Conservation (phyloP, 2,113 vertebrate species). For the Clarias batrachus region DNA sequence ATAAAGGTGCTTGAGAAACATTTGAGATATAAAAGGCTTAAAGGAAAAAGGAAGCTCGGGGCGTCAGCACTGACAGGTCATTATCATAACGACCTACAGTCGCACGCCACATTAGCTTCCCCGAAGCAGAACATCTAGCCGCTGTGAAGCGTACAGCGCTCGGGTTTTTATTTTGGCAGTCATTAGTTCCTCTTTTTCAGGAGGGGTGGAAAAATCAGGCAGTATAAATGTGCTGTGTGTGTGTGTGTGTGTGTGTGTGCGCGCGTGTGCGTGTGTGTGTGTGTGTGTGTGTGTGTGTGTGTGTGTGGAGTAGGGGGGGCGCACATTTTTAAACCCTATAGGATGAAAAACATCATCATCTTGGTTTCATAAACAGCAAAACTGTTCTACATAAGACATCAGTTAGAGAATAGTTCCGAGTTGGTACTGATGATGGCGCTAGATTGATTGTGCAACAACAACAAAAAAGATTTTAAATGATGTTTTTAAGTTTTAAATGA, state of each 20-base stretch:
- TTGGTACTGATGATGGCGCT: background rate
- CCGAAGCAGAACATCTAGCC: conserved; percentile 31
- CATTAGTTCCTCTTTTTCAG: conserved; percentile 39
- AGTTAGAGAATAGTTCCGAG: background rate
- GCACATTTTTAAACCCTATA: background rate
- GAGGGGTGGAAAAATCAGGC: conserved; percentile 41
- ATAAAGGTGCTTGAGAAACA: conserved; percentile 18
- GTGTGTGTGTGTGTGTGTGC: background rate
- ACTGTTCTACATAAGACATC: background rate
- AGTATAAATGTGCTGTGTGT: conserved; percentile 41
- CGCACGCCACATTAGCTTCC: conserved; percentile 46
- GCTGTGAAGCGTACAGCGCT: conserved; percentile 24
- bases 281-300: conserved; percentile 4
- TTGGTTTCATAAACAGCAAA: background rate
- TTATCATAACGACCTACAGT: conserved; percentile 46
- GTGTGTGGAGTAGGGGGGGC: background rate
- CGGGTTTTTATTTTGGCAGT: conserved; percentile 25
- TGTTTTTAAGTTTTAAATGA: no score
- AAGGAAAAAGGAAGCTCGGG: conserved; percentile 29
- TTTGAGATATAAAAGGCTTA: conserved; percentile 33
- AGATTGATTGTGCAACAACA: background rate
- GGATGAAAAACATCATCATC: background rate
- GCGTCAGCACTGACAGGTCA: conserved; percentile 33
- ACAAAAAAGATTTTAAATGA: background rate
- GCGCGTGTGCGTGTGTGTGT: background rate